Base-by-base conservation (phyloP, 2,888 invertebrate genomes). In the Sicus ferrugineus region DNA sequence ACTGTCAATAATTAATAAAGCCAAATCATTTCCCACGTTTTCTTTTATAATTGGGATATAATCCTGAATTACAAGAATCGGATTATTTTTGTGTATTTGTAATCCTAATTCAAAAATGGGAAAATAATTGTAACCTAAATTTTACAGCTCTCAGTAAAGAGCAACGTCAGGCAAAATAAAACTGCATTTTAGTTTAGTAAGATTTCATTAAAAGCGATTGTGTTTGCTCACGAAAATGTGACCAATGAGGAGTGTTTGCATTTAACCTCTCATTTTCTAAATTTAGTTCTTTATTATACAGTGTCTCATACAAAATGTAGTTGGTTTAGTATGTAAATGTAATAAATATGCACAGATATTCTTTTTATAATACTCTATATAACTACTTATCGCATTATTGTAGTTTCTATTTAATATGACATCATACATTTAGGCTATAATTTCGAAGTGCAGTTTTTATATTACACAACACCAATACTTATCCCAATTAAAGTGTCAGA, bases 381-480 rank as follows among this genome's bases (percentile, higher is more conserved):
- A 46, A 65, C 38, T 50, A 65, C 52, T 65, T 38, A 65, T 65
- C 50, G 7, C 48, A 59, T 59, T 46, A 58, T 50, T 67, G 48
- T 58, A 67, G 67, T 30, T 59, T 67, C 48, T 58, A 48, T 58
- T 58, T 46, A 67, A 58, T 16, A 58, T 58, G 58, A 56, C 26
- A 30, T 38, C 23, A 38, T 67, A 58, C 16, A 58, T 26, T 23
- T 59, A 67, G 59, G 59, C 26, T 67, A 67, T 58, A 21, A 67
- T 59, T 67, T 67, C 67, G 48, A 67, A 59, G 46, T 59, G 31
- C 21, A 59, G 14, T n/a, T 67, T 67, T 67, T 67, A 67, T 67
- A 67, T 58, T 67, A 67, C 34, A 42, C 28, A 26, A 54, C 58
- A 48, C 21, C 59, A 64, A 58, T 11, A 23, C 23, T 11, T 7